Conservation (phyloP, 1,140 invertebrate species). For the Helicorthomorpha holstii region DNA sequence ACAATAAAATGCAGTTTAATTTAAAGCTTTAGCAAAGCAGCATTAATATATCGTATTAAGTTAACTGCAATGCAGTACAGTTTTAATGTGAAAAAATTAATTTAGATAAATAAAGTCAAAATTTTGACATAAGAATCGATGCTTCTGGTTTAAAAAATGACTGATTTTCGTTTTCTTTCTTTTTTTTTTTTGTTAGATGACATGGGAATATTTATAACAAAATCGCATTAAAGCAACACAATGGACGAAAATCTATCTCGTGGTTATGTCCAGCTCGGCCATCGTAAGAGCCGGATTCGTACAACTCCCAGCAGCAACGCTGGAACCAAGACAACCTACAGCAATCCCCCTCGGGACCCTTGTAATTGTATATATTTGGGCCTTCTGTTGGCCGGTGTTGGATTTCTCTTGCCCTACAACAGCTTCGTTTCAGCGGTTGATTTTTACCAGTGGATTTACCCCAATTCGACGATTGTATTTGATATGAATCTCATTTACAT, state of each 20-base stretch:
- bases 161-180: too few species aligned
- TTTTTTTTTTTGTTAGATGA: too few species aligned
- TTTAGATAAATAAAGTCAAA: too few species aligned
- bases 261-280: constrained; percentile 18
- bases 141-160: too few species aligned
- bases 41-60: too few species aligned
- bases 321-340: not conserved
- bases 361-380: constrained; percentile 61
- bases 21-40: too few species aligned
- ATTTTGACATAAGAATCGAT: too few species aligned
- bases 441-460: constrained; percentile 68
- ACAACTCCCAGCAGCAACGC: not conserved
- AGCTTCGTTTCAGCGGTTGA: constrained; percentile 81
- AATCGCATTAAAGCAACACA: constrained; percentile 7
- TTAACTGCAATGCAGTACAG: too few species aligned
- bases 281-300: not conserved
- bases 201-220: too few species aligned
- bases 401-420: constrained; percentile 79
- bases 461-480: constrained; percentile 65
- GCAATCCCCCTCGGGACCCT: constrained; percentile 16
- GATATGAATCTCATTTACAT: constrained; percentile 85
- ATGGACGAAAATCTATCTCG: constrained; percentile 21
- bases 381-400: constrained; percentile 65
- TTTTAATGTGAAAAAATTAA: too few species aligned
- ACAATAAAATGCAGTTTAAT: too few species aligned